Percentiles rank a stretch among this genome's conserved stretches.
These are phyloP conservation scores for Choreutis nemorana DNA, from an alignment of 2,888 invertebrate genomes.

Conservation along the genomic window DNA sequence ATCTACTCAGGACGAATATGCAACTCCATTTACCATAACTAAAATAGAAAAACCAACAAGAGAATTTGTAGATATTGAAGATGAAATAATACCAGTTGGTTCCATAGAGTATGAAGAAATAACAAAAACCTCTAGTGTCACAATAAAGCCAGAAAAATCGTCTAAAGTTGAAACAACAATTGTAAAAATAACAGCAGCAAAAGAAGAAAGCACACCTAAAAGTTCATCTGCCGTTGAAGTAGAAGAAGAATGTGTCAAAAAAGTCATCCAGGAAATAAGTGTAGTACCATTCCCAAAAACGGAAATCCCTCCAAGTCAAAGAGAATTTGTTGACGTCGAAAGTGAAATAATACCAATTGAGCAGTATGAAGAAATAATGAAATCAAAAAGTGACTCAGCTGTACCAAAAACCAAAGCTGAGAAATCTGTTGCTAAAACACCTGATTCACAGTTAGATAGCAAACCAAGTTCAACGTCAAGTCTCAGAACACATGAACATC, in stretches of 20 bases:
- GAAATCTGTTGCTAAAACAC: slow-evolving; percentile 44
- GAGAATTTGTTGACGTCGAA: slow-evolving; percentile 57
- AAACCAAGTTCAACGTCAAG: slow-evolving; percentile 69
- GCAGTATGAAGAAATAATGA: slow-evolving; percentile 58
- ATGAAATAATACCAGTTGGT: slow-evolving; percentile 53
- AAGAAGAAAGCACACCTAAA: slow-evolving; percentile 24
- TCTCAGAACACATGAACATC: slow-evolving; percentile 59
- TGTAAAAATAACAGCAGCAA: slow-evolving; percentile 23
- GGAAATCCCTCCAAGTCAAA: slow-evolving; percentile 53
- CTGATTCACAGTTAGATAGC: slow-evolving; percentile 48
- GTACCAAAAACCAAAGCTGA: slow-evolving; percentile 58
- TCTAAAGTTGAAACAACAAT: slow-evolving; percentile 25
- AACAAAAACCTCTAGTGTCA: slow-evolving; percentile 32
- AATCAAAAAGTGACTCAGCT: slow-evolving; percentile 57
- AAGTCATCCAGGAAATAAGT: slow-evolving; percentile 31
- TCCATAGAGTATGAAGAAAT: slow-evolving; percentile 54
- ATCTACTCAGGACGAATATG: slow-evolving; percentile 23
- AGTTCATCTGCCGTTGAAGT: slow-evolving; percentile 18
- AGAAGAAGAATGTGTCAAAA: slow-evolving; percentile 39
- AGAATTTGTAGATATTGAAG: slow-evolving; percentile 56
- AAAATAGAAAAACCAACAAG: slow-evolving; percentile 43
- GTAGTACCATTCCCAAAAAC: slow-evolving; percentile 57
- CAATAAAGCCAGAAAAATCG: slow-evolving; percentile 39
- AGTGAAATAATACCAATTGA: slow-evolving; percentile 45
- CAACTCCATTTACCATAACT: slow-evolving; percentile 43